These are phyloP conservation scores for Channa striata DNA, from an alignment of 2,797 vertebrate genomes.

Conservation along the genomic window DNA sequence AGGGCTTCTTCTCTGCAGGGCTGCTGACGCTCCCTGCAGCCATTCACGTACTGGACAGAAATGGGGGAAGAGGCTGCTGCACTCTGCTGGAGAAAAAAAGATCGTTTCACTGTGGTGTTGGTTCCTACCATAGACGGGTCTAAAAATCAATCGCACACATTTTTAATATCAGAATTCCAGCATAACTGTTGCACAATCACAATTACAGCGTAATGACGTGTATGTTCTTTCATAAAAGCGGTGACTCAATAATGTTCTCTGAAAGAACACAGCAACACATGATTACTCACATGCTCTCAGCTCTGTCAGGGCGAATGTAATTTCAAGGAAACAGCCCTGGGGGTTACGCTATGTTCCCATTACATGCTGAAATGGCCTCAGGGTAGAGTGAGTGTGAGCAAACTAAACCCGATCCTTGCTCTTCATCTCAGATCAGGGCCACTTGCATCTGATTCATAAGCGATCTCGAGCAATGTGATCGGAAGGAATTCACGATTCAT, in stretches of 20 bases:
- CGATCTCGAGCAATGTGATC: no score
- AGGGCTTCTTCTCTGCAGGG: conserved; percentile 52
- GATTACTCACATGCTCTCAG: background rate
- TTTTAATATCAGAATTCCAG: background rate
- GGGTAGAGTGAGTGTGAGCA: background rate
- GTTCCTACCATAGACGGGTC: background rate
- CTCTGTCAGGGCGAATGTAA: conserved; percentile 1
- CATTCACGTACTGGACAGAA: background rate
- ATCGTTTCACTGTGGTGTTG: background rate
- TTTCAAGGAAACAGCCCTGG: background rate
- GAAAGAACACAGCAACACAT: background rate
- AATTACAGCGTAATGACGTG: no score
- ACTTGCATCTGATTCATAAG: no score
- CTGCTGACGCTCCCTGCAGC: conserved; percentile 61
- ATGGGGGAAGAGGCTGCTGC: conserved; percentile 59
- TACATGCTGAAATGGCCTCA: background rate
- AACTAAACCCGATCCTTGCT: background rate
- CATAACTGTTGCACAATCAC: background rate
- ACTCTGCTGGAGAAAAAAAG: conserved; percentile 67
- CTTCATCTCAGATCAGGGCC: background rate
- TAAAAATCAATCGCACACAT: background rate
- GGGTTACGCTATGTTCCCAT: background rate
- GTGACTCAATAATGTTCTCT: background rate
- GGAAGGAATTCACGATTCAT: no score
- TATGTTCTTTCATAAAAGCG: background rate